These are phyloP conservation scores for Philopotamus ludificatus DNA, from an alignment of 1,140 invertebrate genomes.

Conservation along the genomic window DNA sequence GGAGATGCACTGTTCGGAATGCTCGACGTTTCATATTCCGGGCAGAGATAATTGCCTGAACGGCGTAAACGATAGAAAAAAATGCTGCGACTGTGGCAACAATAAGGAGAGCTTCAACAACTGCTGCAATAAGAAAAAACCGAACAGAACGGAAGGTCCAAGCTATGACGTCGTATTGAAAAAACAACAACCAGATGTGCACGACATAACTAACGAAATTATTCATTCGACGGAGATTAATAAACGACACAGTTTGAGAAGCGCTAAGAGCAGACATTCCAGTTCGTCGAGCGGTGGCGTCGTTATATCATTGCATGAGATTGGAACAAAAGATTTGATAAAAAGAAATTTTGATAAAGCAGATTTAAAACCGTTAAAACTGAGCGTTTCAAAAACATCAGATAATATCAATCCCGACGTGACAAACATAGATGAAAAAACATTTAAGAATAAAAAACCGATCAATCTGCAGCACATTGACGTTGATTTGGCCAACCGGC, in stretches of 20 bases:
- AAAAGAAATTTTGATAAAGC: constrained; percentile 2
- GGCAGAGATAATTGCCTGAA: constrained; percentile 21
- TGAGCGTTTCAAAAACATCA: not conserved
- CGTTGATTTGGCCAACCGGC: constrained; percentile 37
- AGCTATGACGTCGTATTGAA: constrained; percentile 26
- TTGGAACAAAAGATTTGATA: constrained; percentile 29
- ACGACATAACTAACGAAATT: not conserved
- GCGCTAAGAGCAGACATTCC: constrained; percentile 21
- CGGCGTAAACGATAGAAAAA: not conserved
- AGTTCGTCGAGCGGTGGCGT: constrained; percentile 30
- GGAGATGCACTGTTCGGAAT: constrained; percentile 31
- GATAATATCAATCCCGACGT: not conserved
- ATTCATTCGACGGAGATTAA: constrained; percentile 1
- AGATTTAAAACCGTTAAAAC: not conserved
- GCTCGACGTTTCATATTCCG: constrained; percentile 25
- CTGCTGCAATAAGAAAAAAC: constrained; percentile 30
- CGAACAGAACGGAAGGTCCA: constrained; percentile 17
- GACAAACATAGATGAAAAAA: constrained; percentile 3
- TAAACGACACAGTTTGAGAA: constrained; percentile 36
- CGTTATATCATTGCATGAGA: constrained; percentile 32
- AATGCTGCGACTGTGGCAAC: constrained; percentile 32
- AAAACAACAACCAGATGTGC: constrained; percentile 32
- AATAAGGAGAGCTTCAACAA: constrained; percentile 30
- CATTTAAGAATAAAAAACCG: constrained; percentile 29
- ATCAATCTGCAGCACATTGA: constrained; percentile 32